These are phyloP conservation scores for Paramuricea clavata DNA, from an alignment of 92 coral and sea anemone species.

Conservation along the genomic window DNA sequence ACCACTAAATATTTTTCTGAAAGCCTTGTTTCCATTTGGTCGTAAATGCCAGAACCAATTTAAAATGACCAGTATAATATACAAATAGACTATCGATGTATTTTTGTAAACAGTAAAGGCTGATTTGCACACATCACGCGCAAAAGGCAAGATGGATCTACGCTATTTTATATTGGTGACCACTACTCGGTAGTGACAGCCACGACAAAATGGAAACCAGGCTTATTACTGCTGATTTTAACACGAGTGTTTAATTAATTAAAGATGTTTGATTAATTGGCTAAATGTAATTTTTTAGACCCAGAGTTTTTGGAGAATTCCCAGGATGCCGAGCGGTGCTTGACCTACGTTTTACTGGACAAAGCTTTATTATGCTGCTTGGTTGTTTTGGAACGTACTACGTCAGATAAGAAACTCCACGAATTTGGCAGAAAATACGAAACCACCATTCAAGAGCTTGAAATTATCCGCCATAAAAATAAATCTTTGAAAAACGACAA, in stretches of 20 bases:
- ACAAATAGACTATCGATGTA: no score
- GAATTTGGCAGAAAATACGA: constrained; percentile 68
- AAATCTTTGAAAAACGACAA: constrained; percentile 48
- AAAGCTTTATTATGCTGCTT: constrained; percentile 90
- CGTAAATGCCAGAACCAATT: no score
- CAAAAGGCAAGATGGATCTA: no score
- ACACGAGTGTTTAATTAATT: no score
- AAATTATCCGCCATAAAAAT: constrained; percentile 61
- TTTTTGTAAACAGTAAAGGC: no score
- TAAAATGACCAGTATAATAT: no score
- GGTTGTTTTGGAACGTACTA: constrained; percentile 73
- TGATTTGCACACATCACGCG: no score
- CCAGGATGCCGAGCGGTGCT: constrained; percentile 73
- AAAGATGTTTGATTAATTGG: not conserved
- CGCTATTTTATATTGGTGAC: no score
- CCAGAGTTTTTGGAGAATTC: constrained; percentile 24
- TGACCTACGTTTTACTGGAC: constrained; percentile 89
- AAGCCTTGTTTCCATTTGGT: no score
- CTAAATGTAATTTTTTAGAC: not conserved
- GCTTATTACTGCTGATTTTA: no score
- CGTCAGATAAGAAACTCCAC: constrained; percentile 26
- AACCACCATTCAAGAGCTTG: constrained; percentile 70
- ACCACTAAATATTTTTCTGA: not conserved
- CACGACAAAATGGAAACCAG: no score
- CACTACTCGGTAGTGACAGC: no score